Evolutionary conservation across 2,797 vertebrate genomes (phyloP), one percentile per base, ranked within the genome.

Genomic region (Lacerta bilineata): DNA sequence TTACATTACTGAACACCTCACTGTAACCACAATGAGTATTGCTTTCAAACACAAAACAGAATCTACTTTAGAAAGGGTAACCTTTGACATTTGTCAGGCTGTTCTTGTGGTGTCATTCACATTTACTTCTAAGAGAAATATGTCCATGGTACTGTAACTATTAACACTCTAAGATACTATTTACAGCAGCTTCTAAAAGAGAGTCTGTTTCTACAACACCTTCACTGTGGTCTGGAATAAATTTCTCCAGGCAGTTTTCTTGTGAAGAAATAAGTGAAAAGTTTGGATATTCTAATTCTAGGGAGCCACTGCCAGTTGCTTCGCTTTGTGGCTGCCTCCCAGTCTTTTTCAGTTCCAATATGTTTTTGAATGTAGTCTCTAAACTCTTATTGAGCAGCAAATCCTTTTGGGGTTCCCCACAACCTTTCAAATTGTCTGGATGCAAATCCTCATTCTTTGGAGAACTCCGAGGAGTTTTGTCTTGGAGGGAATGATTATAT

Each of bases 141-240:
- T 80, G 91, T 95, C 95, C 95, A 96, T 94, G 94, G 93, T 91
- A 90, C 90, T 94, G 93, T 92, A 95, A 95, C 95, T 96, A 96
- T 96, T 98, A 99, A 98, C 99, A 99, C 97, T 99, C 98, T 96
- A 99, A 96, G 96, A 99, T 99, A 98, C 99, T 99, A 98, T 99
- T 99, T 97, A 99, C 99, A 92, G 99, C 99, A 74, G 99, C 99
- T 98, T 99, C 99, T 92, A 99, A 98, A 97, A 99, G 98, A 88
- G 98, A 99, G 97, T 99, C 99, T 27, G 98, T 98, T 96, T 99
- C 98, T 68, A 97, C 96, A 89, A 97, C 96, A 86, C 98, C 96
- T 88, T 98, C 98, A 89, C 96, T 94, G 95, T 97, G 97, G 94
- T 97, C 97, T 87, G 97, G 96, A 92, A 97, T 96, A 94, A 97